Evolutionary conservation across 2,888 invertebrate species (phyloP).

Genomic region (Lycaena phlaeas): DNA sequence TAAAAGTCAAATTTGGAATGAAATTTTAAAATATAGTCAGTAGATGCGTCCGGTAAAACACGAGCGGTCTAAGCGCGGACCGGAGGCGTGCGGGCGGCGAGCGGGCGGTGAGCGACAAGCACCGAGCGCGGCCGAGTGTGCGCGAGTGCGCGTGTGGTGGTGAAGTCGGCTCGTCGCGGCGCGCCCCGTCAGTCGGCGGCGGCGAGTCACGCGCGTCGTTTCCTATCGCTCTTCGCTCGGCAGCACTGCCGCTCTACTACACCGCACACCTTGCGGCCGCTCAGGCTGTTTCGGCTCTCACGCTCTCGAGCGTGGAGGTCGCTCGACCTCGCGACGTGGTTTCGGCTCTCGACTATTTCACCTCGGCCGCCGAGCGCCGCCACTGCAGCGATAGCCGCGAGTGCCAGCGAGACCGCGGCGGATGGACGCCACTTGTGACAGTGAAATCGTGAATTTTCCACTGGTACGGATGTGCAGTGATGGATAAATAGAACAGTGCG

Average conservation of each 20-base stretch:
- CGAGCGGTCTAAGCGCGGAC: constrained; percentile 28
- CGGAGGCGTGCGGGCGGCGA: constrained; percentile 32
- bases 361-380: too few species aligned
- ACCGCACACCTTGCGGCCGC: constrained; percentile 49
- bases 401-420: constrained; percentile 43
- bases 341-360: constrained; percentile 45
- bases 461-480: constrained; percentile 72
- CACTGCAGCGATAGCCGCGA: constrained; percentile 39
- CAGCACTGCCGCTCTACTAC: constrained; percentile 42
- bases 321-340: constrained; percentile 43
- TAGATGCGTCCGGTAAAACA: constrained; percentile 35
- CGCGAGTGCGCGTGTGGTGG: constrained; percentile 53
- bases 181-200: constrained; percentile 70
- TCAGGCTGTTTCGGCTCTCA: constrained; percentile 58
- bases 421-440: constrained; percentile 62
- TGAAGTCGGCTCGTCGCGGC: constrained; percentile 49
- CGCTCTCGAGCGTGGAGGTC: constrained; percentile 64
- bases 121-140: constrained; percentile 39
- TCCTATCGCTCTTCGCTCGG: constrained; percentile 48
- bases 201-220: constrained; percentile 69
- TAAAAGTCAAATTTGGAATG: constrained; percentile 66
- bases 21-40: constrained; percentile 60
- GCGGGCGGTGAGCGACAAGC: constrained; percentile 21
- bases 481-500: constrained; percentile 62
- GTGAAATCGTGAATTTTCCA: constrained; percentile 64